Base-by-base conservation (phyloP, 2,888 invertebrate genomes). In the Abrostola triplasia region DNA sequence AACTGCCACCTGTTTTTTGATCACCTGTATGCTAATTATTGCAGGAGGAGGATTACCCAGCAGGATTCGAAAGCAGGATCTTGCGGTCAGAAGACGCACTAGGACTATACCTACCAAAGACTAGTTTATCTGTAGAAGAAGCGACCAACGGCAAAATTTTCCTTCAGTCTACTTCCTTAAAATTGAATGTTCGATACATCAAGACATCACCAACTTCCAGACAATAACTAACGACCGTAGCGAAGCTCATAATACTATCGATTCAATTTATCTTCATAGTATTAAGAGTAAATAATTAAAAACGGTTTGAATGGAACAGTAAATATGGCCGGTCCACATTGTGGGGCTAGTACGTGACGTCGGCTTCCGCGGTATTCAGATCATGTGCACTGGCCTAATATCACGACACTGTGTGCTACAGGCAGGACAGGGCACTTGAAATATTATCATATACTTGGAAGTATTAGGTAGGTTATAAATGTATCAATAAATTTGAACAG, bases 271-370 rank as follows among this genome's bases (percentile, higher is more conserved):
- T 89, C 89, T 86, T 56, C 13, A 59, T 50, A 49, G 62, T 58
- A 79, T 79, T 64, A 71, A 73, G 70, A 81, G 84, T 83, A 86
- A 87, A 90, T 89, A 89, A 90, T 90, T 90, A 91, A 90, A 87
- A 89, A 84, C 65, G 13, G 65, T 68, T 76, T 91, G 81, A 90
- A 91, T 91, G 84, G 89, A 69, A 78, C 83, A 87, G 82, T 90
- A 90, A 90, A 91, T 88, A 89, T 81, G 58, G 66, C 57, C 40
- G 10, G 67, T 57, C 63, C 70, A 77, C 84, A 87, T 87, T 88
- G 88, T 89, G 69, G 47, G 48, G 13, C 68, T 67, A 69, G 68
- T 68, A 79, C 77, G 70, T 84, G 86, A 82, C 82, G 81, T 80
- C 75, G 59, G 81, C 88, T 88, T 88, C 88, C 88, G 88, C 79